phyloP scores from a whole-genome alignment of 2,113 vertebrate species.

The Puntigrus tetrazona region DNA sequence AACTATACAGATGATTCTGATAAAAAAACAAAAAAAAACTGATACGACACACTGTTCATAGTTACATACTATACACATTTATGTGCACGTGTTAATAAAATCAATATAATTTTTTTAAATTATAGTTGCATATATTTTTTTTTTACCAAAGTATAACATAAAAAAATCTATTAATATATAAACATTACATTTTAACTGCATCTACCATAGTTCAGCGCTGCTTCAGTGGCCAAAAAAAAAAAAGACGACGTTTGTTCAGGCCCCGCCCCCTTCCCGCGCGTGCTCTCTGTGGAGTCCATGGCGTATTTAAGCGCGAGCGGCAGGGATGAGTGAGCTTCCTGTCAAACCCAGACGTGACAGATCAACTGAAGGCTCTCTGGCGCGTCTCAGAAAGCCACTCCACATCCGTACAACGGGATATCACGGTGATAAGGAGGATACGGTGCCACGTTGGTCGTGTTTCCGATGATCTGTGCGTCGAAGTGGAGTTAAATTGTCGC shows the following conservation, averaged over 20 bases:
- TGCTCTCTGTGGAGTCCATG: constrained; percentile 57
- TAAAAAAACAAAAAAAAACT: no score
- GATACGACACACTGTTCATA: no score
- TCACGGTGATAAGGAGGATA: neutral
- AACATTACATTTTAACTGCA: neutral
- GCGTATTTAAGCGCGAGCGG: constrained; percentile 61
- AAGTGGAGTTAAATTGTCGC: neutral
- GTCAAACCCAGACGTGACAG: constrained; percentile 1
- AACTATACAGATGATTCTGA: no score
- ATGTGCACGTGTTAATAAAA: no score
- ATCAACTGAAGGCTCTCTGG: neutral
- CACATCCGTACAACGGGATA: neutral
- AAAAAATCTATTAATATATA: neutral
- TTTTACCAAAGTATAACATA: neutral
- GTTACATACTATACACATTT: no score
- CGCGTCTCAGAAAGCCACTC: neutral
- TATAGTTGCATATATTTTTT: no score
- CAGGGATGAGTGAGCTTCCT: constrained; percentile 29
- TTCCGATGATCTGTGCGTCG: constrained; percentile 1
- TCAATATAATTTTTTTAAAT: no score
- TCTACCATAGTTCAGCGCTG: neutral
- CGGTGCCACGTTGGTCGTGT: neutral
- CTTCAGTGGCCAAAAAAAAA: neutral
- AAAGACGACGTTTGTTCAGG: neutral
- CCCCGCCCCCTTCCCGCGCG: constrained; percentile 59